These are phyloP conservation scores for Megaceryle alcyon DNA, from an alignment of 2,797 vertebrate genomes.

Conservation along the genomic window DNA sequence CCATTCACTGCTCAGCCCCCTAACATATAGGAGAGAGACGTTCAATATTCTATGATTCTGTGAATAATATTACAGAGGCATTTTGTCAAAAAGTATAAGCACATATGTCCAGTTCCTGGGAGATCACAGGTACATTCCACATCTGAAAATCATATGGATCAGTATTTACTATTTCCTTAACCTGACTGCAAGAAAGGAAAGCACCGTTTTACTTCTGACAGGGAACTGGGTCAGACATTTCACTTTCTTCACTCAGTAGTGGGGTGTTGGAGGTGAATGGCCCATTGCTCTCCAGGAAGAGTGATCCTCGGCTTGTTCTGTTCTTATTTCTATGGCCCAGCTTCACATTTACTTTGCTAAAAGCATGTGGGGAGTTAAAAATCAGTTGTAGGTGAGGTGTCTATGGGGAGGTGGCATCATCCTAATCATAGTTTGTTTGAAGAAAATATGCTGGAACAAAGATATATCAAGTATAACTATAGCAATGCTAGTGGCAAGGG, in stretches of 20 bases:
- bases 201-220: background rate
- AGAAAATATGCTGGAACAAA: background rate
- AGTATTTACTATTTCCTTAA: background rate
- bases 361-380: background rate
- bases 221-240: background rate
- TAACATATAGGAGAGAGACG: background rate
- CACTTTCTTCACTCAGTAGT: background rate
- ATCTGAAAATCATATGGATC: background rate
- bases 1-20: background rate
- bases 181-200: background rate
- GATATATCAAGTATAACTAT: background rate
- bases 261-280: background rate
- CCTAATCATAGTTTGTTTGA: background rate
- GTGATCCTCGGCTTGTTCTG: background rate
- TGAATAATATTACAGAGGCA: background rate
- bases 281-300: background rate
- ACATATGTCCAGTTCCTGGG: fast-evolving
- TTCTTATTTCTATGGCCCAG: background rate
- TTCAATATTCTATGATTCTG: background rate
- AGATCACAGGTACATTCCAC: background rate
- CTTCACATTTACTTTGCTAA: background rate
- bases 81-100: fast-evolving
- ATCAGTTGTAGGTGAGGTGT: background rate
- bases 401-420: background rate
- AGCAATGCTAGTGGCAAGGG: background rate